Evolutionary conservation across 2,113 vertebrate genomes (phyloP), one percentile per base, ranked within the genome.

Genomic region (Platycercus adscitus): DNA sequence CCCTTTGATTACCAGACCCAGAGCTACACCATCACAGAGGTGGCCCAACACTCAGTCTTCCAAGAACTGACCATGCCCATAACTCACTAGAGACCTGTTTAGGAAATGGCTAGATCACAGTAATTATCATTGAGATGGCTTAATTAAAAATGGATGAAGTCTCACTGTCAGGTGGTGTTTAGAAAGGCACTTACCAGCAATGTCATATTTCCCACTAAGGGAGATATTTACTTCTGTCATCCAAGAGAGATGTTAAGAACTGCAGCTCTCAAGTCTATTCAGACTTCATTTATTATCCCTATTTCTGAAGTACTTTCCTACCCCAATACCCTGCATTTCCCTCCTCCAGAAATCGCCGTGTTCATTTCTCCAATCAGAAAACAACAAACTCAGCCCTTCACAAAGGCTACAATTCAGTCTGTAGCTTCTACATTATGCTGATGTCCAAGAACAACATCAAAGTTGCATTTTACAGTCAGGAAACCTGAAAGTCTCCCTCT

Each of bases 71-170:
- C 35, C 72, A 37, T 37, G 20, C 35, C 53, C 70, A 49, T 68
- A 49, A 89, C 61, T 80, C 70, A 47, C 43, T 8, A 60, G 13
- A 75, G 33, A 70, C 12, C 46, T 89, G 66, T 56, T 81, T 78
- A 14, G 28, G 43, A 89, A 92, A 66, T 63, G 39, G 44, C 49
- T 88, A 79, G 93, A 82, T 76, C 16, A 2, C 33, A 76, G 78
- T 17, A 75, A 89, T 82, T 77, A 77, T 50, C 44, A 44, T 35
- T 33, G 71, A 8, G 37, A 66, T 82, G 41, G 58, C 23, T 43
- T 93, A 53, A 96, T 93, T 93, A 95, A 89, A 86, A 91, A 86
- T 72, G 23, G 63, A 96, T 91, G 60, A 41, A 66, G 80, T 64
- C 55, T 94, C 68, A 50, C 35, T 60, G 75, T 44, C 50, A 72